These are phyloP conservation scores for Drosophila mayri DNA, from an alignment of 1,140 invertebrate genomes.

Conservation along the genomic window DNA sequence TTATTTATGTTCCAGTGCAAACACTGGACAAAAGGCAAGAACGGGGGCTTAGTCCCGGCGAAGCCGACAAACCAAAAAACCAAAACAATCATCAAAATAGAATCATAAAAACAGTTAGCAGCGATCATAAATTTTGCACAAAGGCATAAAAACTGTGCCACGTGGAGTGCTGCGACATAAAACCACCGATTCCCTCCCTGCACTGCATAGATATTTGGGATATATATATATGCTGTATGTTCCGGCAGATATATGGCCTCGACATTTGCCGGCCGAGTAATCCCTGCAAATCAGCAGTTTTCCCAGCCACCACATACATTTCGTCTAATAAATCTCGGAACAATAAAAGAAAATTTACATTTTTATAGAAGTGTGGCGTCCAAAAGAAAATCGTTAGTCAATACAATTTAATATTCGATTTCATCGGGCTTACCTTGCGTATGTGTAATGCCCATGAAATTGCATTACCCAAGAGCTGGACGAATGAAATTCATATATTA, in stretches of 20 bases:
- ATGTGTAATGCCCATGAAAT: slow-evolving; percentile 44
- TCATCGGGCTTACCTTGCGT: slow-evolving; percentile 40
- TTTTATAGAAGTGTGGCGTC: slow-evolving; percentile 53
- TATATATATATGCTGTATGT: slow-evolving; percentile 6
- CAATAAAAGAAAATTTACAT: slow-evolving; percentile 76
- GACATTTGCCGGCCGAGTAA: slow-evolving; percentile 49
- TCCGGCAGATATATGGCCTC: slow-evolving; percentile 41
- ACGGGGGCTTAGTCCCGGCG: slow-evolving; percentile 39
- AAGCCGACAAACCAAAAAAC: slow-evolving; percentile 39
- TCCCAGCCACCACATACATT: slow-evolving; percentile 30
- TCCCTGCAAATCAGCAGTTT: slow-evolving; percentile 75
- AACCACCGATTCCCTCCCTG: slow-evolving; percentile 33
- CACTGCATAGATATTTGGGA: slow-evolving; percentile 13
- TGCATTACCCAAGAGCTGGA: slow-evolving; percentile 34
- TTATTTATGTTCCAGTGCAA: slow-evolving; percentile 65
- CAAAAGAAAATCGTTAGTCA: slow-evolving; percentile 31
- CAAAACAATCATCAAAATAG: slow-evolving; percentile 79
- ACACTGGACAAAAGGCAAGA: slow-evolving; percentile 21
- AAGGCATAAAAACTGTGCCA: slow-evolving; percentile 68
- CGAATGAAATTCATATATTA: slow-evolving; percentile 36
- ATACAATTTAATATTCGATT: slow-evolving; percentile 54
- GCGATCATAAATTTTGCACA: slow-evolving; percentile 75
- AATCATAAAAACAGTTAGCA: slow-evolving; percentile 81
- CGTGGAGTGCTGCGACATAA: slow-evolving; percentile 69
- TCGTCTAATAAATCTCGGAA: slow-evolving; percentile 71